phyloP scores from a whole-genome alignment of 2,113 vertebrate genomes.

The Suncus etruscus region DNA sequence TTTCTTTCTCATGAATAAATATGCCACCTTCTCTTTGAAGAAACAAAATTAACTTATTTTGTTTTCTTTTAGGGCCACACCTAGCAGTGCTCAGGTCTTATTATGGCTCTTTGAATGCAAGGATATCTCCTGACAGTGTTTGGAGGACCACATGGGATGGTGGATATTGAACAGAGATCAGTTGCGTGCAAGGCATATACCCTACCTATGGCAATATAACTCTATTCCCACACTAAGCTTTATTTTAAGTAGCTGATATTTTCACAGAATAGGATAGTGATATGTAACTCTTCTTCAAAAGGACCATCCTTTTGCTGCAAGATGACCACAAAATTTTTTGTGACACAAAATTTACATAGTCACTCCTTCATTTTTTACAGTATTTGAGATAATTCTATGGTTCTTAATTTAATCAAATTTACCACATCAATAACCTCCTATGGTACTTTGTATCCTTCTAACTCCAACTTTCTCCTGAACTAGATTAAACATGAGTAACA shows the following conservation, averaged over 20 bases:
- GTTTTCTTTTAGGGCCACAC: too few species aligned
- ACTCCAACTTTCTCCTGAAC: conserved; percentile 35
- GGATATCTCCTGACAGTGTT: too few species aligned
- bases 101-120: too few species aligned
- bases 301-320: conserved; percentile 26
- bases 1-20: conserved; percentile 47
- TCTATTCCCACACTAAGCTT: too few species aligned
- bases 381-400: neutral
- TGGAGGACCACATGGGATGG: too few species aligned
- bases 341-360: neutral
- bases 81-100: too few species aligned
- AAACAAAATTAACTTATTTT: conserved; percentile 16
- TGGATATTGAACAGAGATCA: too few species aligned
- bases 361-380: conserved; percentile 5
- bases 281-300: conserved; percentile 25
- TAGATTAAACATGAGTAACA: neutral
- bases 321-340: conserved; percentile 2
- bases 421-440: neutral
- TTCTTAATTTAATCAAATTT: conserved; percentile 30
- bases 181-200: too few species aligned
- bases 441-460: neutral
- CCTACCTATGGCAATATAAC: too few species aligned
- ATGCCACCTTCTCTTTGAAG: conserved; percentile 35
- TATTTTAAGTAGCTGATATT: neutral
- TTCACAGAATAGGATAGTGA: conserved; percentile 27